Evolutionary conservation across 2,797 vertebrate genomes (phyloP).

Genomic region (Lacerta agilis): DNA sequence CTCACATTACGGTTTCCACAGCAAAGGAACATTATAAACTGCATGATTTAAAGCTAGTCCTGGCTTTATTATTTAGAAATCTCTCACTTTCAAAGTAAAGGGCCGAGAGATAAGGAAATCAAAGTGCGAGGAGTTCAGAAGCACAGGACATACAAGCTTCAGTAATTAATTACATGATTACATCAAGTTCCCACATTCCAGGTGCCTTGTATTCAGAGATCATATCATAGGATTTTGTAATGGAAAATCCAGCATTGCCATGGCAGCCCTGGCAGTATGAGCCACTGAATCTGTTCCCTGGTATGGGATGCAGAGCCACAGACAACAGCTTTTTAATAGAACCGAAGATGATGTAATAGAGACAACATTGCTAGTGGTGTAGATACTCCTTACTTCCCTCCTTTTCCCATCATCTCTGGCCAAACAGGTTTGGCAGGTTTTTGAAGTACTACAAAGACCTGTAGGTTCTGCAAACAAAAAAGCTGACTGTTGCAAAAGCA

Average conservation of each 20-base stretch:
- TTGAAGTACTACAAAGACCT: not conserved
- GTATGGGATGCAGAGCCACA: not conserved
- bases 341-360: not conserved
- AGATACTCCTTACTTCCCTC: not conserved
- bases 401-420: not conserved
- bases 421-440: conserved; percentile 6
- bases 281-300: not conserved
- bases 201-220: conserved; percentile 30
- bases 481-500: not conserved
- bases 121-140: not conserved
- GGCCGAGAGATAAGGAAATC: not conserved
- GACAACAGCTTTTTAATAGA: not conserved
- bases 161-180: not conserved
- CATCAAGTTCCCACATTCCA: conserved; percentile 38
- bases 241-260: not conserved
- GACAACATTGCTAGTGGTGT: not conserved
- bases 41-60: not conserved
- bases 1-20: not conserved
- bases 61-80: not conserved
- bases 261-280: not conserved
- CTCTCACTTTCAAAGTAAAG: not conserved
- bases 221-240: not conserved
- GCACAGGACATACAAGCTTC: conserved; percentile 40
- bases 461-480: not conserved
- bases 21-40: not conserved